Conservation (phyloP, 2,797 vertebrate species). For the Poeciliopsis paucimaculata region DNA sequence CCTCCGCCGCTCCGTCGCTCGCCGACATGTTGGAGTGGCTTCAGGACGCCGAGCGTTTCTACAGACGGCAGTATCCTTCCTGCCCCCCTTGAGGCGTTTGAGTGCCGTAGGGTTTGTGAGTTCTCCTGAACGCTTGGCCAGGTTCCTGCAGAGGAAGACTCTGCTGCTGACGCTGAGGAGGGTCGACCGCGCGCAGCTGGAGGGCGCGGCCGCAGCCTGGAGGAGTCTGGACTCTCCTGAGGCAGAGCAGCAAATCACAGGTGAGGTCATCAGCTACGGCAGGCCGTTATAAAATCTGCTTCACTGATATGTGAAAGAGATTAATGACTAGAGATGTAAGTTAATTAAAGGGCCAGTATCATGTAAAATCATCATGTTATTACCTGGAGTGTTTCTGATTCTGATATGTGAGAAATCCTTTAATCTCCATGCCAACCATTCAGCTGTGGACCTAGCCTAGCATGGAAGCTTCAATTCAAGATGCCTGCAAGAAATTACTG, state of each 20-base stretch:
- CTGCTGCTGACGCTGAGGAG: constrained; percentile 81
- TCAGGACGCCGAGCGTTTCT: constrained; percentile 87
- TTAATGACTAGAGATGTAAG: too few relatives aligned
- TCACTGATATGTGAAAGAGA: too few relatives aligned
- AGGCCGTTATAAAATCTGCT: too few relatives aligned
- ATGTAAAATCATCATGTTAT: too few relatives aligned
- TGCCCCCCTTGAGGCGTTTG: not conserved
- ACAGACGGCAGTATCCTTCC: constrained; percentile 87
- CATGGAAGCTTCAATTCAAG: too few relatives aligned
- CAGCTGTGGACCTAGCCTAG: too few relatives aligned
- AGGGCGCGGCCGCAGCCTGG: constrained; percentile 82
- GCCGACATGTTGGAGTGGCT: constrained; percentile 91
- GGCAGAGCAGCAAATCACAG: constrained; percentile 64
- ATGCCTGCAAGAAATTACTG: too few relatives aligned
- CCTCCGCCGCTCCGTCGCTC: constrained; percentile 78
- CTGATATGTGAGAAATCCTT: too few relatives aligned
- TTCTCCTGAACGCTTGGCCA: constrained; percentile 68
- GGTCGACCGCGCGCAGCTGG: constrained; percentile 75
- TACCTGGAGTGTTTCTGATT: too few relatives aligned
- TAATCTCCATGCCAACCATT: too few relatives aligned
- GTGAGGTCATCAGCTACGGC: constrained; percentile 8
- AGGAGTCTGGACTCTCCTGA: constrained; percentile 60
- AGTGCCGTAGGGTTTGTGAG: not conserved
- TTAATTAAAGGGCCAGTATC: too few relatives aligned
- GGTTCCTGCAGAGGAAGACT: constrained; percentile 83